phyloP scores from a whole-genome alignment of 2,113 vertebrate species.

The Patagioenas fasciata region DNA sequence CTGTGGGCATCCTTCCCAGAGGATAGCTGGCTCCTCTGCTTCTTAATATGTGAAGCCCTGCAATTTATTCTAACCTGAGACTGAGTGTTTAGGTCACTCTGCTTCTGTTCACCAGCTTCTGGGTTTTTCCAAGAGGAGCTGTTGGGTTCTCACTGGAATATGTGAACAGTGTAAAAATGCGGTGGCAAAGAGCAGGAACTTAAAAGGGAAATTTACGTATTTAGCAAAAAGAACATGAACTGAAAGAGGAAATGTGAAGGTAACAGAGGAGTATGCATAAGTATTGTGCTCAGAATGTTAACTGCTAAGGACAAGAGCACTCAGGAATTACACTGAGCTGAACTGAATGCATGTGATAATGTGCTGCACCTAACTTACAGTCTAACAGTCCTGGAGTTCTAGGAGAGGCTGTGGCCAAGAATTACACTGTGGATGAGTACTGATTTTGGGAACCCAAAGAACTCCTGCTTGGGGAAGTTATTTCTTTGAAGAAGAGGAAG shows the following conservation, averaged over 20 bases:
- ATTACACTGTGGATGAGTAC: fast-evolving
- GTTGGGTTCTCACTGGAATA: background rate
- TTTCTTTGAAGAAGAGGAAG: background rate
- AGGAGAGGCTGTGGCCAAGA: background rate
- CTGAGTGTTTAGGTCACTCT: background rate
- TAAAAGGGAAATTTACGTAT: background rate
- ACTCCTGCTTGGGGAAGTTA: background rate
- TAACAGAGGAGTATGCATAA: background rate
- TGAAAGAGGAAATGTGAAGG: background rate
- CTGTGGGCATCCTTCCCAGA: background rate
- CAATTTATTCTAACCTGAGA: background rate
- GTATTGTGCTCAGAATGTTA: background rate
- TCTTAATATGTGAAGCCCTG: background rate
- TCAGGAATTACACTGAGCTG: background rate
- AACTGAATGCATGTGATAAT: background rate
- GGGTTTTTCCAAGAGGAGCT: background rate
- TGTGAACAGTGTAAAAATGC: background rate
- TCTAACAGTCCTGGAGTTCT: background rate
- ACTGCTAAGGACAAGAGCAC: background rate
- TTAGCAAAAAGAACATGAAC: background rate
- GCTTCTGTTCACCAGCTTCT: background rate
- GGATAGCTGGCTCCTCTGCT: background rate
- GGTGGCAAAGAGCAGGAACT: background rate
- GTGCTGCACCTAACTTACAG: background rate
- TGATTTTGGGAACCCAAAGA: background rate